Percentiles rank a stretch among this genome's conserved stretches.
Conservation (phyloP, 2,888 invertebrate genomes). For the Bedellia somnulentella region DNA sequence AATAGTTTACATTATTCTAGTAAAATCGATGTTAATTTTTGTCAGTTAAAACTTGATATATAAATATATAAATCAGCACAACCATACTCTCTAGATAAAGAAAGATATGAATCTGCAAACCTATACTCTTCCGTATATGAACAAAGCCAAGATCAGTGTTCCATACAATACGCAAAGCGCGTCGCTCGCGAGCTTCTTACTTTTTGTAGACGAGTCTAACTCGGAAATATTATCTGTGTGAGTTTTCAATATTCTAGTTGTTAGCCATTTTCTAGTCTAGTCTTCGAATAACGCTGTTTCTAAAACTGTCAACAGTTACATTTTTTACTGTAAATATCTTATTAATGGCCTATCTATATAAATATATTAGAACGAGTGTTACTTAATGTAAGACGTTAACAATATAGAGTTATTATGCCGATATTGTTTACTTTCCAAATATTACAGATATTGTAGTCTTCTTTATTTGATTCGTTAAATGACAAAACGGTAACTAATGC, state of each 20-base stretch:
- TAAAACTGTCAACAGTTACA: slow-evolving; percentile 39
- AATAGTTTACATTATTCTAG: too few relatives aligned
- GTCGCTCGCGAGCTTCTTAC: too few relatives aligned
- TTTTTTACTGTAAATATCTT: slow-evolving; percentile 56
- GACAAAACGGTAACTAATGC: too few relatives aligned
- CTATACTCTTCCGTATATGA: too few relatives aligned
- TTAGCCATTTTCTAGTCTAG: slow-evolving; percentile 52
- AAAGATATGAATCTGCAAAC: too few relatives aligned
- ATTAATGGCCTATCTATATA: slow-evolving; percentile 7
- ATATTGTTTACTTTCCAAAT: neutral
- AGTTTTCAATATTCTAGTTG: slow-evolving; percentile 30
- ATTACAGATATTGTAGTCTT: slow-evolving; percentile 13
- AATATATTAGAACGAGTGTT: neutral
- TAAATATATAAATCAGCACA: too few relatives aligned
- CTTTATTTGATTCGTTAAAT: slow-evolving; percentile 56
- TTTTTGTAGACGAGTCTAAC: too few relatives aligned
- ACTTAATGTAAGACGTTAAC: neutral
- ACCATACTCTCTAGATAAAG: too few relatives aligned
- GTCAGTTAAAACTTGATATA: too few relatives aligned
- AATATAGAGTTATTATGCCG: neutral
- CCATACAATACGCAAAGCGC: too few relatives aligned
- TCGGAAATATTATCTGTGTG: slow-evolving; percentile 1
- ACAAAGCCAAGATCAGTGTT: too few relatives aligned
- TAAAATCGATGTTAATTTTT: too few relatives aligned
- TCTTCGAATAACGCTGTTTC: slow-evolving; percentile 40